Evolutionary conservation across 1,140 invertebrate species (phyloP).

Genomic region (Drosophila willistoni): DNA sequence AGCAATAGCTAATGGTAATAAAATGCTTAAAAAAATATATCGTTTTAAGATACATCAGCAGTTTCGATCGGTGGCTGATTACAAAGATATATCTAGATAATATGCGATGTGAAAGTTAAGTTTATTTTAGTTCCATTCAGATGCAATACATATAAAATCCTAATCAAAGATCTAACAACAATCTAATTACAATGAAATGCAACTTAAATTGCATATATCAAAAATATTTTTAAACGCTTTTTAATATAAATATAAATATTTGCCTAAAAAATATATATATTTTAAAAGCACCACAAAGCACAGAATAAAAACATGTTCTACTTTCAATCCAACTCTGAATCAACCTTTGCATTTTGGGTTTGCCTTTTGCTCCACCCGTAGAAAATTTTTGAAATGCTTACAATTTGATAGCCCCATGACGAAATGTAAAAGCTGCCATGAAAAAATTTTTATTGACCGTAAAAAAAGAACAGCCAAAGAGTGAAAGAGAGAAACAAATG

Average conservation of each 20-base stretch:
- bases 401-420: conserved; percentile 51
- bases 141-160: too few relatives aligned
- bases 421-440: conserved; percentile 56
- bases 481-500: conserved; percentile 28
- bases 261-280: conserved; percentile 19
- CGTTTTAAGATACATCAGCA: too few relatives aligned
- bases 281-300: conserved; percentile 18
- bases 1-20: too few relatives aligned
- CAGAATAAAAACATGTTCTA: conserved; percentile 27
- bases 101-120: too few relatives aligned
- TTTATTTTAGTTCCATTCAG: too few relatives aligned
- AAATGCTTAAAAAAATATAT: too few relatives aligned
- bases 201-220: background rate
- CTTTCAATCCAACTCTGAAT: background rate
- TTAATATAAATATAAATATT: too few relatives aligned
- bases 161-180: too few relatives aligned
- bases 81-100: too few relatives aligned
- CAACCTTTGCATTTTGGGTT: background rate
- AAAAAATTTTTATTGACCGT: conserved; percentile 45
- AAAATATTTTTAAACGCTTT: background rate
- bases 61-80: too few relatives aligned
- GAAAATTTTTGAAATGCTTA: conserved; percentile 52
- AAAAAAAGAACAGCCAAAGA: conserved; percentile 14
- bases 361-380: background rate
- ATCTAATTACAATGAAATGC: too few relatives aligned